These are phyloP conservation scores for Petrocephalus schoutedeni DNA, from an alignment of 2,797 vertebrate genomes.

Conservation along the genomic window DNA sequence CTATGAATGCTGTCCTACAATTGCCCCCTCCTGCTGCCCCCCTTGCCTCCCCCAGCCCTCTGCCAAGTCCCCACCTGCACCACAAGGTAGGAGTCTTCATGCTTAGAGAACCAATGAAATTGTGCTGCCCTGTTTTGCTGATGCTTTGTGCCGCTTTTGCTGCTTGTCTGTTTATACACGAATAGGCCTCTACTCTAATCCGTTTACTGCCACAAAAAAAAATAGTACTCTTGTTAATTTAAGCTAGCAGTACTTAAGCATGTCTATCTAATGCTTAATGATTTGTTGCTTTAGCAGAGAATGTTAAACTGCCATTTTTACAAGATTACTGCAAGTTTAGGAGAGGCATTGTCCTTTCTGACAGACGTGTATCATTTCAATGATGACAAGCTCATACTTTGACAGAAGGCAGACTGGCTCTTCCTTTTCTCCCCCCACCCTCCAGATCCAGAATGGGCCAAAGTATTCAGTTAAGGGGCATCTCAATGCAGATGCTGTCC, in stretches of 20 bases:
- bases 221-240: not conserved
- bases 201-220: not conserved
- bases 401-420: not conserved
- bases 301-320: not conserved
- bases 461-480: constrained; percentile 69
- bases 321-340: not conserved
- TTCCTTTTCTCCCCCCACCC: not conserved
- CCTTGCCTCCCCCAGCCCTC: constrained; percentile 58
- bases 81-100: constrained; percentile 59
- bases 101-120: not conserved
- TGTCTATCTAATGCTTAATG: no score
- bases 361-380: not conserved
- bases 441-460: constrained; percentile 64
- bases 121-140: not conserved
- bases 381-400: not conserved
- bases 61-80: constrained; percentile 65
- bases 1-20: constrained; percentile 55
- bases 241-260: not conserved
- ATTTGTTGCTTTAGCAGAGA: not conserved
- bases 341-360: not conserved
- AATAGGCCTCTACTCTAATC: not conserved
- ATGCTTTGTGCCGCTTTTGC: not conserved
- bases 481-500: constrained; percentile 51
- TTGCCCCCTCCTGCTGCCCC: constrained; percentile 60
- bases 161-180: not conserved